Evolutionary conservation across 2,797 vertebrate species (phyloP), one percentile per base, ranked within the genome.

Genomic region (Syngnathus acus): DNA sequence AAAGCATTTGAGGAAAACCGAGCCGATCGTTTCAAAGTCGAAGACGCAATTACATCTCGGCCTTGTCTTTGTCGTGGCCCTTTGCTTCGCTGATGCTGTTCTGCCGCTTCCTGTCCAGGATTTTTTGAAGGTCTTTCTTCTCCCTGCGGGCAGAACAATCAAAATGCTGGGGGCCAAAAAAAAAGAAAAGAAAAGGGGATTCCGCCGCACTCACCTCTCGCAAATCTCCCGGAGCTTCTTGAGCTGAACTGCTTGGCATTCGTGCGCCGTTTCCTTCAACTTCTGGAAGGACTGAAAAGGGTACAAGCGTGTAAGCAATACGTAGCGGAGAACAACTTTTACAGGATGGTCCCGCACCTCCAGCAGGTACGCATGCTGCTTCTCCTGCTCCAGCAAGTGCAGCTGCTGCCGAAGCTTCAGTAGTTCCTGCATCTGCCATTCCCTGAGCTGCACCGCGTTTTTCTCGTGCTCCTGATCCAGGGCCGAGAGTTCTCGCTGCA

Each of bases 101-200:
- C 65, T 91, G 88, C 55, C 94, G 87, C 57, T 94, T 96, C 74
- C 91, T 89, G 80, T 96, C 93, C 78, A 94, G 76, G 54, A 94
- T 93, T 85, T 91, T 95, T 84, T 95, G 92, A 9, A 95, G 86
- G 45, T 95, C 94, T 66, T 93, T 95, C 89, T 94, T 96, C 85
- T 96, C 94, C 74, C 94, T 95, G 75, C 21, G 76, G 47, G 67
- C 47, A 67, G 10, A 45, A 54, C 72, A 26, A 64, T 11, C 47
- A n/a, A 42, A 0, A 58, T 6, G 48, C 7, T 21, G 13, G 4
- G 4, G 32, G 32, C 32, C 32, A 32, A 32, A 32, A 32, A 32
- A 4, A 32, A 3, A 32, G 2, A 3, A 48, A 50, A 64, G 42
- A 0, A 26, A 57, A 57, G 54, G 5, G 38, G 6, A 14, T 7